phyloP scores from a whole-genome alignment of 2,797 vertebrate species.

The Arnoldichthys spilopterus region DNA sequence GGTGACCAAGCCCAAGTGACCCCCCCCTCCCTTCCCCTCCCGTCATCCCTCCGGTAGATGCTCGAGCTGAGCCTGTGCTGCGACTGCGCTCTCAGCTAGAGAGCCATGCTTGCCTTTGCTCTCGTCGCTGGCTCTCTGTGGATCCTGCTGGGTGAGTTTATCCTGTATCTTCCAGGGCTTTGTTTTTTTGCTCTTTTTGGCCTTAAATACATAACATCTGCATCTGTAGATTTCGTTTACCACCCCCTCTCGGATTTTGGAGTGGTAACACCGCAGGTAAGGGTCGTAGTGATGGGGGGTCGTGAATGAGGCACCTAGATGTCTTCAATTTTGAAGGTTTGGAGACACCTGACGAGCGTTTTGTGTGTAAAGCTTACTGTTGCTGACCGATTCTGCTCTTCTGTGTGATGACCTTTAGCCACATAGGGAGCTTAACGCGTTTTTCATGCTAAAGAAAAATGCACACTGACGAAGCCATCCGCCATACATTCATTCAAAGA shows the following conservation, averaged over 20 bases:
- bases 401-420: neutral
- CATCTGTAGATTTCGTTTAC: no score
- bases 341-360: neutral
- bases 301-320: neutral
- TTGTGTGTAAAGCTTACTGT: neutral
- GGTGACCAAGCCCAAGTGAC: constrained; percentile 53
- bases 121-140: constrained; percentile 82
- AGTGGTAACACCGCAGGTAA: neutral
- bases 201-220: no score
- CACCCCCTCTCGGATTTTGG: no score
- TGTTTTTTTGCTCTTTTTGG: no score
- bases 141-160: constrained; percentile 82
- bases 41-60: constrained; percentile 73
- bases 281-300: no score
- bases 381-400: no score
- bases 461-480: neutral
- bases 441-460: neutral
- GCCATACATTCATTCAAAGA: neutral
- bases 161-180: neutral
- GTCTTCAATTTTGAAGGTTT: neutral
- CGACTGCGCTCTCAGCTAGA: constrained; percentile 75
- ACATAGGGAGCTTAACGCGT: neutral
- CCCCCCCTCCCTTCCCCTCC: constrained; percentile 67
- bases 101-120: constrained; percentile 83
- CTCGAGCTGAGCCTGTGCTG: constrained; percentile 51